Conservation (phyloP, 1,140 invertebrate species). For the Pseudomyrmex flavicornis region DNA sequence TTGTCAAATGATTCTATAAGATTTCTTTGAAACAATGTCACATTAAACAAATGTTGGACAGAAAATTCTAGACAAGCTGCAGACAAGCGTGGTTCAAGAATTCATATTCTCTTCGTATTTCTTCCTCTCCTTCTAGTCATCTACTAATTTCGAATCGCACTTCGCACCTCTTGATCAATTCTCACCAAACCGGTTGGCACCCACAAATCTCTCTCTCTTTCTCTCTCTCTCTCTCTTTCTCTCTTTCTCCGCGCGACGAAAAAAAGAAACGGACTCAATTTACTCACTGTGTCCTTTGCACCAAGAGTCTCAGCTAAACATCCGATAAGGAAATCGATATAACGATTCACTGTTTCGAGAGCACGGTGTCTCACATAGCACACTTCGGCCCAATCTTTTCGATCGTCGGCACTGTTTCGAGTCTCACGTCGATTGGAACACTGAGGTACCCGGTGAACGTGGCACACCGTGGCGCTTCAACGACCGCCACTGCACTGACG, state of each 20-base stretch:
- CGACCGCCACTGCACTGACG: slow-evolving; percentile 79
- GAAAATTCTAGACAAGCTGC: too few species aligned
- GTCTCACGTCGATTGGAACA: neutral
- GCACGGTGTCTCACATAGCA: slow-evolving; percentile 64
- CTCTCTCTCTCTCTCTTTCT: neutral
- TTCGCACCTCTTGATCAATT: slow-evolving; percentile 19
- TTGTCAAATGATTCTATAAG: too few species aligned
- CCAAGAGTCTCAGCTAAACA: slow-evolving; percentile 55
- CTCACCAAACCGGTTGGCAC: slow-evolving; percentile 43
- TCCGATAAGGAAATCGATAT: slow-evolving; percentile 37
- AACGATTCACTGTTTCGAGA: slow-evolving; percentile 55
- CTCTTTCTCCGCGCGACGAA: neutral
- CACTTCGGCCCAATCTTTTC: neutral
- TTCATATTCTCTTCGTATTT: neutral
- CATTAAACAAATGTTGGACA: too few species aligned
- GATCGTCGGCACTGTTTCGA: slow-evolving; percentile 20
- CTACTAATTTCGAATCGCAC: slow-evolving; percentile 3
- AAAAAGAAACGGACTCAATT: neutral
- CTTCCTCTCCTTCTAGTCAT: neutral
- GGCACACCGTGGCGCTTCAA: slow-evolving; percentile 67
- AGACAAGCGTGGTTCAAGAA: neutral
- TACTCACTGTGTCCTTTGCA: slow-evolving; percentile 66
- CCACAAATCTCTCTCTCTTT: neutral
- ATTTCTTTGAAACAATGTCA: too few species aligned
- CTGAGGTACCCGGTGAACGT: slow-evolving; percentile 67